A percentile compares a stretch with the other conserved stretches of the same genome.
phyloP scores from a whole-genome alignment of 2,888 invertebrate genomes.

The Herminia tarsipennalis region DNA sequence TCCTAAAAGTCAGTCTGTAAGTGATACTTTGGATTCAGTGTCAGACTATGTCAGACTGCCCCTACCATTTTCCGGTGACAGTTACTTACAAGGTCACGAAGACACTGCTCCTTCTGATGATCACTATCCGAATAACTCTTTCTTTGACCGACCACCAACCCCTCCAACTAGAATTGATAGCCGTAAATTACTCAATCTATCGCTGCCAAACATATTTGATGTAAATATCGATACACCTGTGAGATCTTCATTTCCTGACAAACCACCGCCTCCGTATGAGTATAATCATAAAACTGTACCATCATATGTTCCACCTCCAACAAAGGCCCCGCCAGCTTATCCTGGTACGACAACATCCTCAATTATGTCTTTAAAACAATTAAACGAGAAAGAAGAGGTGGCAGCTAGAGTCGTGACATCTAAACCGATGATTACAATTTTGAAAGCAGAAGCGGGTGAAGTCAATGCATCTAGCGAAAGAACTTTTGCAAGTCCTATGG shows the following conservation, averaged over 20 bases:
- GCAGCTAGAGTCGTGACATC: constrained; percentile 92
- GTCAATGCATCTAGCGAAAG: constrained; percentile 87
- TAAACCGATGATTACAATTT: constrained; percentile 90
- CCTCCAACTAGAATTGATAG: constrained; percentile 90
- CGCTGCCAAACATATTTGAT: constrained; percentile 78
- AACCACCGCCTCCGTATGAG: constrained; percentile 90
- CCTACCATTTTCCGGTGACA: constrained; percentile 83
- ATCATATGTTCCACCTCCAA: constrained; percentile 58
- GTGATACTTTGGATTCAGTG: constrained; percentile 94
- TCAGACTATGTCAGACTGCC: constrained; percentile 95
- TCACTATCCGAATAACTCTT: constrained; percentile 76
- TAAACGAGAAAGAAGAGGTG: constrained; percentile 87
- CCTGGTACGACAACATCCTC: constrained; percentile 69
- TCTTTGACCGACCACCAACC: constrained; percentile 87
- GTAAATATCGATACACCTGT: constrained; percentile 58
- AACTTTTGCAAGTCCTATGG: constrained; percentile 82
- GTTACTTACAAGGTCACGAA: constrained; percentile 86
- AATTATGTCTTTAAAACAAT: constrained; percentile 50
- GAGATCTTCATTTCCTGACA: constrained; percentile 62
- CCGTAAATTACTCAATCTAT: constrained; percentile 74
- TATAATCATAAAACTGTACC: constrained; percentile 86
- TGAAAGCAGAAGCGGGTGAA: constrained; percentile 91
- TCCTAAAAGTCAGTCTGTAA: constrained; percentile 90
- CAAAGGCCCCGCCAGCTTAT: constrained; percentile 89
- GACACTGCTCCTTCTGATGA: constrained; percentile 87